phyloP scores from a whole-genome alignment of 1,140 invertebrate species.

The Aethina tumida region DNA sequence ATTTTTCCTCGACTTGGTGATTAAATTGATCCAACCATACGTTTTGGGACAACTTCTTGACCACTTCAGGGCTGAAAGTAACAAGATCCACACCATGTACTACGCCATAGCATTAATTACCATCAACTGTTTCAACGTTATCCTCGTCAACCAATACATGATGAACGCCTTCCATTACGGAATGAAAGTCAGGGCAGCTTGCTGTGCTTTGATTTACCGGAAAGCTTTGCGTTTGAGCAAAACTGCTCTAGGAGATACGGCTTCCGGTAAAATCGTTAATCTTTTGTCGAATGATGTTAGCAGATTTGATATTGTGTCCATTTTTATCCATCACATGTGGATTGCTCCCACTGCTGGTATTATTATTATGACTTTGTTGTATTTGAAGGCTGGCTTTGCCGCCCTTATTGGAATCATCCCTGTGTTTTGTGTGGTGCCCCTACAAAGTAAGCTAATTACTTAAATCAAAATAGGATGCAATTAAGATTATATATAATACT shows the following conservation, averaged over 20 bases:
- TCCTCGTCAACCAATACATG: conserved; percentile 48
- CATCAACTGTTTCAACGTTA: conserved; percentile 38
- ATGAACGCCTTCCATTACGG: conserved; percentile 50
- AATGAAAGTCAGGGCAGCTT: conserved; percentile 68
- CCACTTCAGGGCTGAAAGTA: conserved; percentile 38
- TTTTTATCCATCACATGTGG: conserved; percentile 64
- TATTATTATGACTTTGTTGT: conserved; percentile 66
- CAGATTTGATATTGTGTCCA: conserved; percentile 53
- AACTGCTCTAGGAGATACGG: conserved; percentile 62
- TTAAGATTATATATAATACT: too few species aligned
- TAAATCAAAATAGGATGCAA: conserved; percentile 25
- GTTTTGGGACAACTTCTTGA: conserved; percentile 42
- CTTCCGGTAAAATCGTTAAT: conserved; percentile 80
- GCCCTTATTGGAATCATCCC: conserved; percentile 65
- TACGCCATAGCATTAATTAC: conserved; percentile 47
- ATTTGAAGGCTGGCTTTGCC: conserved; percentile 56
- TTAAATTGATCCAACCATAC: conserved; percentile 37
- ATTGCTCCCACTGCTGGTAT: conserved; percentile 68
- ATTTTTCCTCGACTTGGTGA: conserved; percentile 21
- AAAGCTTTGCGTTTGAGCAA: conserved; percentile 59
- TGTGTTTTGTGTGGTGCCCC: conserved; percentile 68
- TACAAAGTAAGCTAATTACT: conserved; percentile 51
- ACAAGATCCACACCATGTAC: conserved; percentile 38
- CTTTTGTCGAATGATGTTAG: conserved; percentile 82
- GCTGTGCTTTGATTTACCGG: conserved; percentile 68